Conservation (phyloP, 2,113 vertebrate species). For the Melospiza georgiana region DNA sequence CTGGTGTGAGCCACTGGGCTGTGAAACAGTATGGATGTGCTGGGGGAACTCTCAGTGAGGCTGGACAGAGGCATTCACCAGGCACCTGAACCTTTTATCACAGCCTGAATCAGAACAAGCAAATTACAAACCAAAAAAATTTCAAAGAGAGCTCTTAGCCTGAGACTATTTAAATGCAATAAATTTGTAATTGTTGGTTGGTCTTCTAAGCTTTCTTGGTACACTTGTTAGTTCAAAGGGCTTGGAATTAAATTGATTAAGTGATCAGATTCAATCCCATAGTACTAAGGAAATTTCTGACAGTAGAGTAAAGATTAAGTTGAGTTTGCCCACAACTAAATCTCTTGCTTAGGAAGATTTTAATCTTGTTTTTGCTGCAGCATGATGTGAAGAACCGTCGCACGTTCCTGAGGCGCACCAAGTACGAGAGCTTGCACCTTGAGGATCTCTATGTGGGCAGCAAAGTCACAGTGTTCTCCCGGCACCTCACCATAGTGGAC, state of each 20-base stretch:
- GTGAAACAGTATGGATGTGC: not conserved
- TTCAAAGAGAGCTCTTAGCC: not conserved
- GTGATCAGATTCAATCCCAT: not conserved
- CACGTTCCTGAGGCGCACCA: slow-evolving; percentile 86
- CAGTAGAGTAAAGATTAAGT: not conserved
- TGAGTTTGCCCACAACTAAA: not conserved
- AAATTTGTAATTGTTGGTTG: not conserved
- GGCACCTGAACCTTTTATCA: not conserved
- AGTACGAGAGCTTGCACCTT: slow-evolving; percentile 80
- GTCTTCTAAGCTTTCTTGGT: not conserved
- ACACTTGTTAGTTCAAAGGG: not conserved
- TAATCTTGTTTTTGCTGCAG: slow-evolving; percentile 64
- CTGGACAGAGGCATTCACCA: not conserved
- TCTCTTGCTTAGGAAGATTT: not conserved
- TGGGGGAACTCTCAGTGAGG: not conserved
- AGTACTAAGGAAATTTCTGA: not conserved
- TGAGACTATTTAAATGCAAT: not conserved
- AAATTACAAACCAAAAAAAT: not conserved
- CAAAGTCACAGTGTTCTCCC: slow-evolving; percentile 88
- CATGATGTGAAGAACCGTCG: slow-evolving; percentile 92
- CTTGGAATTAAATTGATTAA: not conserved
- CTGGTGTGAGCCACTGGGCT: not conserved
- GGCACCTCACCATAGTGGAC: slow-evolving; percentile 87
- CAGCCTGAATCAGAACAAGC: not conserved
- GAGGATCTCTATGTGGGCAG: slow-evolving; percentile 93